phyloP scores from a whole-genome alignment of 1,140 invertebrate genomes.

The Caerostris darwini region DNA sequence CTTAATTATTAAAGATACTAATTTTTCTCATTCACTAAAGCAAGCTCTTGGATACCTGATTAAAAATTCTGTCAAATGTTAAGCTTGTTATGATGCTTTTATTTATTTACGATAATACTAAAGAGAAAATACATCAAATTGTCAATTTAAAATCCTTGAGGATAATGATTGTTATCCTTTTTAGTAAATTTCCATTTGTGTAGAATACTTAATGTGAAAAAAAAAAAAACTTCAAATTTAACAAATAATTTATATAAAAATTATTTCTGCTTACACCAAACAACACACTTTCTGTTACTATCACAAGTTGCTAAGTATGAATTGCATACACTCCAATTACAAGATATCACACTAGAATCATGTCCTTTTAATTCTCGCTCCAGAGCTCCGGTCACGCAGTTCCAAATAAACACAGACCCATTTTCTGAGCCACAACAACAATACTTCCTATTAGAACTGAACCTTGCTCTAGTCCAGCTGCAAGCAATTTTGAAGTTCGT shows the following conservation, averaged over 20 bases:
- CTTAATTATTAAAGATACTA: too few species aligned
- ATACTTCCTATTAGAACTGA: constrained; percentile 94
- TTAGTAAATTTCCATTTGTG: too few species aligned
- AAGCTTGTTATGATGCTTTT: too few species aligned
- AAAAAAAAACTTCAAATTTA: neutral
- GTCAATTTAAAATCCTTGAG: too few species aligned
- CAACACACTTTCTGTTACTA: constrained; percentile 89
- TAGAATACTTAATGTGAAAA: neutral
- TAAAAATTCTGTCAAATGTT: too few species aligned
- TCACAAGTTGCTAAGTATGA: constrained; percentile 92
- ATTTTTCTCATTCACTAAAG: too few species aligned
- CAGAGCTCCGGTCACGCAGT: constrained; percentile 89
- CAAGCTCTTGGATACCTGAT: too few species aligned
- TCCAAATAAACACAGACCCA: constrained; percentile 96
- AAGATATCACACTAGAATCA: constrained; percentile 91
- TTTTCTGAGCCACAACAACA: constrained; percentile 95
- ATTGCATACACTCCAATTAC: constrained; percentile 95
- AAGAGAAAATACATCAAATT: too few species aligned
- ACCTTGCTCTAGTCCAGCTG: constrained; percentile 95
- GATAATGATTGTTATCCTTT: too few species aligned
- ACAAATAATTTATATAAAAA: neutral
- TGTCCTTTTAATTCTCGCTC: constrained; percentile 94
- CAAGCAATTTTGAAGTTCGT: constrained; percentile 97
- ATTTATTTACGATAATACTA: too few species aligned
- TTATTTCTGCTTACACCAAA: constrained; percentile 86